These are phyloP conservation scores for Rana temporaria DNA, from an alignment of 2,113 vertebrate species.

Conservation along the genomic window DNA sequence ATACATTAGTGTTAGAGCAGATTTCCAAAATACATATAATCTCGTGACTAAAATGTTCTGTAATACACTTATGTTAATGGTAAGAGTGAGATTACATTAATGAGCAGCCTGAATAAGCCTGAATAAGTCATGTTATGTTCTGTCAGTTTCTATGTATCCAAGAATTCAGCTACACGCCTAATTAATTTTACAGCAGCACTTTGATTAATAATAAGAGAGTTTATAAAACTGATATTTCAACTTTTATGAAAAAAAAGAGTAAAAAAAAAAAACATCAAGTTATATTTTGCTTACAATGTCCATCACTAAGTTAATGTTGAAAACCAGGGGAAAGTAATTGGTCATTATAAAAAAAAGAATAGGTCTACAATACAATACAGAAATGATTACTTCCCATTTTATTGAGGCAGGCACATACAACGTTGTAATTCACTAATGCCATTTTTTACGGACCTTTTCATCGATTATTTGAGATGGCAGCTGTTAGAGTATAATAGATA, in stretches of 20 bases:
- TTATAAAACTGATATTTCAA: conserved; percentile 40
- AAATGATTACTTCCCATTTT: no score
- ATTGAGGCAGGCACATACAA: no score
- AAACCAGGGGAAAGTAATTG: neutral
- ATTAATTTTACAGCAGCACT: conserved; percentile 52
- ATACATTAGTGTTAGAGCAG: conserved; percentile 31
- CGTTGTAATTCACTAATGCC: no score
- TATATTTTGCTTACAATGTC: neutral
- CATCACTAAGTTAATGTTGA: neutral
- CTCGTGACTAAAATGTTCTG: conserved; percentile 19
- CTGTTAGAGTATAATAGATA: no score
- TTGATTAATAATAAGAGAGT: conserved; percentile 49
- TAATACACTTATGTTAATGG: conserved; percentile 44
- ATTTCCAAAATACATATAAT: conserved; percentile 41
- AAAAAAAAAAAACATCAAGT: neutral
- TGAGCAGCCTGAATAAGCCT: conserved; percentile 48
- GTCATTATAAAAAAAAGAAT: no score
- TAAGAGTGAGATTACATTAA: conserved; percentile 44
- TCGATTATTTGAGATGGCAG: no score
- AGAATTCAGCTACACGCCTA: conserved; percentile 36
- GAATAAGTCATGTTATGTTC: conserved; percentile 49
- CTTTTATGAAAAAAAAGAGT: conserved; percentile 3
- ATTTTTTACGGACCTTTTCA: no score
- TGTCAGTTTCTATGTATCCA: conserved; percentile 45
- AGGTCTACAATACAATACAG: no score